Base-by-base conservation (phyloP, 2,888 invertebrate genomes). In the Parnassius apollo region DNA sequence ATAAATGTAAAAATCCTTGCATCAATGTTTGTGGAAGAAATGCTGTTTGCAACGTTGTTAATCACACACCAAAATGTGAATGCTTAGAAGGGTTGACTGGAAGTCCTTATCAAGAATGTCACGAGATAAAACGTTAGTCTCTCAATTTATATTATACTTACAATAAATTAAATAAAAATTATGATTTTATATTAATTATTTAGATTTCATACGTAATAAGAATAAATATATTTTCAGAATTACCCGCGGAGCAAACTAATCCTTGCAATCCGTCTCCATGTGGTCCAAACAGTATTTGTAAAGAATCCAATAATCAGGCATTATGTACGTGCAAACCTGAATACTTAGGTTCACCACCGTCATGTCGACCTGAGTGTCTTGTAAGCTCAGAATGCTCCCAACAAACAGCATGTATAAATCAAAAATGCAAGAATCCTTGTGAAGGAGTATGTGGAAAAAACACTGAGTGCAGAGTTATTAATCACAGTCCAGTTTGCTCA, bases 201-300 rank as follows among this genome's bases (percentile, higher is more conserved):
- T 44, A 44, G 3, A 44, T 11, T 44, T 11, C 44, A 2, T 44
- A 44, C 3, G 44, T 49, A 13, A n/a, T 49, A 49, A 49, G 2
- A 13, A n/a, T n/a, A 13, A 49, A 49, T 49, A 13, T 61, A 61
- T 64, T 84, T 82, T 69, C 73, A 88, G 92, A 86, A 71, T 67
- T 76, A 53, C 73, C 80, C 35, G 56, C 67, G 18, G 75, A 83
- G 44, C 85, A 85, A 69, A 86, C 80, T 66, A 76, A 95, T 75
- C 96, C 96, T 1, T 97, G 96, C 75, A 80, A 90, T 65, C 96
- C 96, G 53, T 94, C 95, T 12, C 93, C 95, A n/a, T 96, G 96
- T 82, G 96, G 96, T n/a, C 82, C 92, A 10, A 95, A 95, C 76
- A 95, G 96, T 42, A 93, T 95, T 71, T 97, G 96, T 76, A 93